Percentiles rank a stretch among this genome's conserved stretches.
Conservation (phyloP, 2,797 vertebrate species). For the Poliocrania exsul region DNA sequence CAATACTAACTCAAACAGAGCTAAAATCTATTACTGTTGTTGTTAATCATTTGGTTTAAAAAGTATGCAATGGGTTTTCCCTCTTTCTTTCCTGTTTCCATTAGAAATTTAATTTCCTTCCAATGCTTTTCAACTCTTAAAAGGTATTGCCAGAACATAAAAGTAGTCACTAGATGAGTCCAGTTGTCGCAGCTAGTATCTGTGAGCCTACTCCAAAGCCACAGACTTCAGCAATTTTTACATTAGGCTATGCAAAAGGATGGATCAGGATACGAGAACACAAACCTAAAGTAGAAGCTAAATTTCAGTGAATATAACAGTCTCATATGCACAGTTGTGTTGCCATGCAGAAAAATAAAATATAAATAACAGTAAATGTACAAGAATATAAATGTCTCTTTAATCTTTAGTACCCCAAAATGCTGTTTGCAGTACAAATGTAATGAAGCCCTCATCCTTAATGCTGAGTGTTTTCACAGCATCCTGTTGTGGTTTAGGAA, state of each 20-base stretch:
- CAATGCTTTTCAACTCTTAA: background rate
- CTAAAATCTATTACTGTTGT: background rate
- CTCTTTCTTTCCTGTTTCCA: background rate
- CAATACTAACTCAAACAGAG: background rate
- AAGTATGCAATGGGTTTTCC: background rate
- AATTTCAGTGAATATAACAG: background rate
- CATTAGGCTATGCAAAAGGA: background rate
- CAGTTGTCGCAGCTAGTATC: background rate
- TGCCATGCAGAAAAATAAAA: background rate
- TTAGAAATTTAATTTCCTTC: background rate
- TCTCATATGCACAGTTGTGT: background rate
- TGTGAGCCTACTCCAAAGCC: background rate
- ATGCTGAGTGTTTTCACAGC: background rate
- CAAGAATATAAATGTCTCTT: background rate
- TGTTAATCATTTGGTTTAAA: background rate
- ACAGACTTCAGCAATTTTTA: background rate
- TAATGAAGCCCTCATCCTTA: background rate
- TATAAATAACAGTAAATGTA: background rate
- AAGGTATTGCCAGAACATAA: background rate
- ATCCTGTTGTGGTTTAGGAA: background rate
- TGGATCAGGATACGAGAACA: background rate
- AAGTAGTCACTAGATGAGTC: background rate
- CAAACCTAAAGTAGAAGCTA: background rate
- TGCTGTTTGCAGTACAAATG: background rate
- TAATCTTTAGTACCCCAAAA: background rate